These are phyloP conservation scores for Danionella dracula DNA, from an alignment of 2,797 vertebrate genomes.

Conservation along the genomic window DNA sequence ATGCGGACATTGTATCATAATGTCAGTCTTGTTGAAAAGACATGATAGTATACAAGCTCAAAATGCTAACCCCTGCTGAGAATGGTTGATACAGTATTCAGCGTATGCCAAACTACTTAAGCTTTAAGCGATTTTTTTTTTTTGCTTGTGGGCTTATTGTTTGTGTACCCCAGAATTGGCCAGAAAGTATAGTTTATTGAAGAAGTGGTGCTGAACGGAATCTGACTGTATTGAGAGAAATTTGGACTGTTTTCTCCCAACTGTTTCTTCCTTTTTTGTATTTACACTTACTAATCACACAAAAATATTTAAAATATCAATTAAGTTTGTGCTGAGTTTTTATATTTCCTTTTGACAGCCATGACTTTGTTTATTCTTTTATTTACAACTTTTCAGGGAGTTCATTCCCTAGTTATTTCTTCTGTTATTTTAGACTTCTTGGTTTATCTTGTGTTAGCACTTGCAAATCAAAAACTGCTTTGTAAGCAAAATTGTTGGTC, in stretches of 20 bases:
- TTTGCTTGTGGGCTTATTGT: not conserved
- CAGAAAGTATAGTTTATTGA: not conserved
- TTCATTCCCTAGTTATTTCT: too few relatives aligned
- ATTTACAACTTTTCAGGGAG: too few relatives aligned
- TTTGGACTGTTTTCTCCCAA: too few relatives aligned
- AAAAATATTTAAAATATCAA: too few relatives aligned
- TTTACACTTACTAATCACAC: too few relatives aligned
- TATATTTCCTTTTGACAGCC: too few relatives aligned
- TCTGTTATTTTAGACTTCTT: not conserved
- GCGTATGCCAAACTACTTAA: constrained; percentile 31
- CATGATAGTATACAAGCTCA: constrained; percentile 39
- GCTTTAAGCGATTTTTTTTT: too few relatives aligned
- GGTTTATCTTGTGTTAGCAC: not conserved
- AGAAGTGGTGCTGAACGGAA: not conserved
- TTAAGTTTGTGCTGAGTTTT: too few relatives aligned
- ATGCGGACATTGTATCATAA: not conserved
- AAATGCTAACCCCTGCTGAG: not conserved
- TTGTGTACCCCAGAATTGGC: not conserved
- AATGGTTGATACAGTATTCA: constrained; percentile 7
- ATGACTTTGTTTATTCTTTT: too few relatives aligned
- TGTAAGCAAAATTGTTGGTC: not conserved
- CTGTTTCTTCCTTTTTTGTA: too few relatives aligned
- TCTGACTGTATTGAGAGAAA: not conserved
- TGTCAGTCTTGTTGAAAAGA: constrained; percentile 41
- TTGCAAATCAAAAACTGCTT: not conserved